A percentile compares a stretch with the other conserved stretches of the same genome.
phyloP scores from a whole-genome alignment of 1,140 invertebrate genomes.

The Capitella teleta region DNA sequence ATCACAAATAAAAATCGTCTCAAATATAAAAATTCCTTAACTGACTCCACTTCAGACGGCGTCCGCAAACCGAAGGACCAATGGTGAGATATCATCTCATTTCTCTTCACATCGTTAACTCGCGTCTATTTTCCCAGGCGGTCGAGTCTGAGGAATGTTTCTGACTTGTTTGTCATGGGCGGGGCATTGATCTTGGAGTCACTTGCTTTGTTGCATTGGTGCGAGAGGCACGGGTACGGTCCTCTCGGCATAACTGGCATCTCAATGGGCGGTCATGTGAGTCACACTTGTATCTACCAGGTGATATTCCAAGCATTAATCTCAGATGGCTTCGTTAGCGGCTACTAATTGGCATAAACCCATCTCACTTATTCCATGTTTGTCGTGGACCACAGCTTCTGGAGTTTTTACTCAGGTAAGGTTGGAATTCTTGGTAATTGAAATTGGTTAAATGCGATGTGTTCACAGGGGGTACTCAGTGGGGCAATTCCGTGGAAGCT shows the following conservation, averaged over 20 bases:
- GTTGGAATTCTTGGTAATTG: neutral
- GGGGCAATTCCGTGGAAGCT: conserved; percentile 87
- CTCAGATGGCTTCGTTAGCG: conserved; percentile 89
- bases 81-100: no score
- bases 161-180: conserved; percentile 98
- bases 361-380: conserved; percentile 79
- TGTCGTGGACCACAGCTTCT: conserved; percentile 94
- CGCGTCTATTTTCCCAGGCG: conserved; percentile 49
- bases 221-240: conserved; percentile 68
- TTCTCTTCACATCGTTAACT: no score
- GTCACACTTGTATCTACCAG: conserved; percentile 11
- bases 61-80: no score
- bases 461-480: conserved; percentile 4
- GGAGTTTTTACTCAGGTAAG: conserved; percentile 82
- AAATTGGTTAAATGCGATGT: neutral
- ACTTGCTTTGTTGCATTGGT: conserved; percentile 85
- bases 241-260: conserved; percentile 89
- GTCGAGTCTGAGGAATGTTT: conserved; percentile 86
- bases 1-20: no score
- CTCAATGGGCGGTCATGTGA: conserved; percentile 97
- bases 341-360: conserved; percentile 90
- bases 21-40: no score
- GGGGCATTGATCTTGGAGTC: conserved; percentile 90
- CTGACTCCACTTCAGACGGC: no score
- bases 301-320: neutral